These are phyloP conservation scores for Drosophila formosana DNA, from an alignment of 2,888 invertebrate species.

Conservation along the genomic window DNA sequence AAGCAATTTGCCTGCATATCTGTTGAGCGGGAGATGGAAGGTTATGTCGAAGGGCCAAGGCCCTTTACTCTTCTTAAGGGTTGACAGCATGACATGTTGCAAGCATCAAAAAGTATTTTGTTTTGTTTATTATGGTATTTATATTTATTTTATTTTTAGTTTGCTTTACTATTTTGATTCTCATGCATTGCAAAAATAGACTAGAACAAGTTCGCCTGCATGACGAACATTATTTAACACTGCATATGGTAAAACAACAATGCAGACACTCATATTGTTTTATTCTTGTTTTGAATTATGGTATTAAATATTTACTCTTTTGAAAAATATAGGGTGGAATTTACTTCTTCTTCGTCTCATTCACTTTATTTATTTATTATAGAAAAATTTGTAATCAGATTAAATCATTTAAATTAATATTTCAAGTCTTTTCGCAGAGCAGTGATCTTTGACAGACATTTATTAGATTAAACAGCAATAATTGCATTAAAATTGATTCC, in stretches of 20 bases:
- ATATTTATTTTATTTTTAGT: conserved; percentile 32
- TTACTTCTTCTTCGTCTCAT: neutral
- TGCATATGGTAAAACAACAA: neutral
- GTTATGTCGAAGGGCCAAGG: conserved; percentile 44
- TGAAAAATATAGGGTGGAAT: neutral
- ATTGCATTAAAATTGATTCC: neutral
- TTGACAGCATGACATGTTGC: conserved; percentile 26
- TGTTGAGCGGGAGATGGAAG: neutral
- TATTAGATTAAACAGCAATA: conserved; percentile 2
- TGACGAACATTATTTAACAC: neutral
- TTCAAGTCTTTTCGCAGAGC: neutral
- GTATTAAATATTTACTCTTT: neutral
- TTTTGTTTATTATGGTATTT: conserved; percentile 32
- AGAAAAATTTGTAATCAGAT: neutral
- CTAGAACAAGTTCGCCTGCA: neutral
- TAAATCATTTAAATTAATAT: conserved; percentile 7
- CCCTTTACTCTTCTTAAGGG: conserved; percentile 21
- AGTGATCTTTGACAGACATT: conserved; percentile 4
- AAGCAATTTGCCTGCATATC: conserved; percentile 43
- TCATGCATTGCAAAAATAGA: conserved; percentile 36
- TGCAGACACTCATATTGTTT: neutral
- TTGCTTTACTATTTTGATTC: conserved; percentile 37
- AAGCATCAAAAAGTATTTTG: conserved; percentile 24
- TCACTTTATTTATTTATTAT: neutral
- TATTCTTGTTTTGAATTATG: neutral